Percentiles rank a stretch among this genome's conserved stretches.
Evolutionary conservation across 1,140 invertebrate genomes (phyloP).

Genomic region (Pseudachorutes palmiensis): DNA sequence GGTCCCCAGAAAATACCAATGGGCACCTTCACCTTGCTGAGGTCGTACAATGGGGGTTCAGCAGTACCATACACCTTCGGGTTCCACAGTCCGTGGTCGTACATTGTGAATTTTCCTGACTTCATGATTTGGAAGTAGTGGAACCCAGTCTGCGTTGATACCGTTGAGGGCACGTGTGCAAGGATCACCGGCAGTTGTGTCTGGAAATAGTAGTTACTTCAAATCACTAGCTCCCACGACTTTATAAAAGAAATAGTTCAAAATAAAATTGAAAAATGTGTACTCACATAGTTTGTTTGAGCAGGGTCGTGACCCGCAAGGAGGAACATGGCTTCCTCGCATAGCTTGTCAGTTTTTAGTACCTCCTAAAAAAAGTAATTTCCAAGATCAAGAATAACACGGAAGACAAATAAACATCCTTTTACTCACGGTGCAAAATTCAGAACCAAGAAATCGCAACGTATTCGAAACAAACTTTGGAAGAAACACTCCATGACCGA

Average conservation of each 20-base stretch:
- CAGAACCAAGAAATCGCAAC: not conserved
- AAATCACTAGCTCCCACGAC: too few species aligned
- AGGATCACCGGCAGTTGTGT: constrained; percentile 19
- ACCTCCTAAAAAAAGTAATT: not conserved
- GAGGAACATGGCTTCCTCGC: not conserved
- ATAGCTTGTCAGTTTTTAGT: not conserved
- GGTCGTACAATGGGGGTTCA: constrained; percentile 53
- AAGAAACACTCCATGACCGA: constrained; percentile 8
- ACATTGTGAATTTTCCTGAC: constrained; percentile 42
- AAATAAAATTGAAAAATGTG: not conserved
- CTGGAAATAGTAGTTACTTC: not conserved
- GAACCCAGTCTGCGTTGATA: constrained; percentile 46
- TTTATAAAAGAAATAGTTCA: not conserved
- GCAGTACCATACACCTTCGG: constrained; percentile 21
- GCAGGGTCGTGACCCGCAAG: not conserved
- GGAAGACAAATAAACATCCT: not conserved
- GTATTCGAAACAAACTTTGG: not conserved
- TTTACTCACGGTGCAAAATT: constrained; percentile 16
- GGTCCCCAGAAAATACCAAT: constrained; percentile 56
- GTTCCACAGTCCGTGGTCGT: constrained; percentile 43
- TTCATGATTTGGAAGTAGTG: constrained; percentile 39
- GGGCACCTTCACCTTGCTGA: constrained; percentile 52
- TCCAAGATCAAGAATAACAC: not conserved
- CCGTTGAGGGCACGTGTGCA: constrained; percentile 20
- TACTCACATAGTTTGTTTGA: constrained; percentile 8